Conservation (phyloP, 2,888 invertebrate species). For the Baronia brevicornis region DNA sequence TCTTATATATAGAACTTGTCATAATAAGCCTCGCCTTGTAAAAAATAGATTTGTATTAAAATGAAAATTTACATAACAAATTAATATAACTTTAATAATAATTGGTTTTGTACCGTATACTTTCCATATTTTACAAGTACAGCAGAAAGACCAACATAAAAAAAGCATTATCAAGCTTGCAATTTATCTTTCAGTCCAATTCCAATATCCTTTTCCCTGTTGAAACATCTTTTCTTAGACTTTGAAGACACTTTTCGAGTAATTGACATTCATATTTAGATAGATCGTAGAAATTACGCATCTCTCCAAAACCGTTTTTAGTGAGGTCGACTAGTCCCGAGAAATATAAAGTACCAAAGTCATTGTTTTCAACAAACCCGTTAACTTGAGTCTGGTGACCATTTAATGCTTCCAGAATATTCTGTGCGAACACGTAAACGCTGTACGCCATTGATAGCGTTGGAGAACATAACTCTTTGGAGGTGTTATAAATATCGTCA, state of each 20-base stretch:
- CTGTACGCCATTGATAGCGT: conserved; percentile 80
- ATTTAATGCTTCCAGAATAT: conserved; percentile 66
- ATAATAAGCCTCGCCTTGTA: no score
- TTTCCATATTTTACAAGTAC: no score
- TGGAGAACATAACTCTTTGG: conserved; percentile 76
- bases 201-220: conserved; percentile 46
- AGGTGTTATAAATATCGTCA: conserved; percentile 63
- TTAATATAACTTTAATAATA: no score
- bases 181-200: conserved; percentile 22
- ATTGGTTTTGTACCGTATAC: no score
- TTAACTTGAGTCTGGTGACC: conserved; percentile 34
- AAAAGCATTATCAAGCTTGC: not conserved
- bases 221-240: conserved; percentile 41
- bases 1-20: no score
- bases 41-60: no score
- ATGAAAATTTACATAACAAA: not conserved
- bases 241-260: conserved; percentile 38
- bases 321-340: conserved; percentile 41
- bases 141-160: no score
- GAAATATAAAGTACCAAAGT: conserved; percentile 53
- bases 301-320: conserved; percentile 36
- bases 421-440: conserved; percentile 74
- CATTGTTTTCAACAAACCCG: conserved; percentile 52
- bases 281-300: conserved; percentile 39
- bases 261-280: conserved; percentile 41